Evolutionary conservation across 2,797 vertebrate species (phyloP).

Genomic region (Enteromius unitaeniatus): DNA sequence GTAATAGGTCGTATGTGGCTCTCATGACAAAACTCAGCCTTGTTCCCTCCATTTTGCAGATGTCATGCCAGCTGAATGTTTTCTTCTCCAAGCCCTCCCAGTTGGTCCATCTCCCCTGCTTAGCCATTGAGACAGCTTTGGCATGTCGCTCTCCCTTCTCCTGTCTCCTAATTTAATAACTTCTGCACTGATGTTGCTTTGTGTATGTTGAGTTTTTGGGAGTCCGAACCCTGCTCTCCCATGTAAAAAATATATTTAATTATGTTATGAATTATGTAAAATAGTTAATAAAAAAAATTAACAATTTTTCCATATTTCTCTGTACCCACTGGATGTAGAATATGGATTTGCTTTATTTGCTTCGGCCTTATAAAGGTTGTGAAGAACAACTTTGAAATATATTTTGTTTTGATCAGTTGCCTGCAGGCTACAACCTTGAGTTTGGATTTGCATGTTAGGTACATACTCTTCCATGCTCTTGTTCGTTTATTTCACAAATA

Average conservation of each 20-base stretch:
- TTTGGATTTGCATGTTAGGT: too few species aligned
- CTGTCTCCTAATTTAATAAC: constrained; percentile 29
- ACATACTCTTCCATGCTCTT: too few species aligned
- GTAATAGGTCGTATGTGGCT: not conserved
- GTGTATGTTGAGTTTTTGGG: constrained; percentile 33
- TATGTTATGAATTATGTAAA: too few species aligned
- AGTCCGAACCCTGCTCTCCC: constrained; percentile 13
- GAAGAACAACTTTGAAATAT: too few species aligned
- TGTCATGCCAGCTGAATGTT: not conserved
- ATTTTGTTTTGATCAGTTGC: too few species aligned
- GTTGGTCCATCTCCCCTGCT: constrained; percentile 1
- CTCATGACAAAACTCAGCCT: not conserved
- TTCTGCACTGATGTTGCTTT: constrained; percentile 4
- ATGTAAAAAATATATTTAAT: not conserved
- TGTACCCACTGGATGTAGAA: too few species aligned
- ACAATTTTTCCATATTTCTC: too few species aligned
- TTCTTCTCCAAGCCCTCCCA: constrained; percentile 17
- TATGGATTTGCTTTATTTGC: too few species aligned
- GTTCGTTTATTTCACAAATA: too few species aligned
- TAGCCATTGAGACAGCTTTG: not conserved
- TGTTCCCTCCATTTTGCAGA: not conserved
- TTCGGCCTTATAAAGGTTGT: too few species aligned
- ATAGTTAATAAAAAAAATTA: too few species aligned
- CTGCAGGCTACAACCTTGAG: too few species aligned
- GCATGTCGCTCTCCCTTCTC: constrained; percentile 7